Evolutionary conservation across 1,140 invertebrate genomes (phyloP), one percentile per base, ranked within the genome.

Genomic region (Eupeodes corollae): DNA sequence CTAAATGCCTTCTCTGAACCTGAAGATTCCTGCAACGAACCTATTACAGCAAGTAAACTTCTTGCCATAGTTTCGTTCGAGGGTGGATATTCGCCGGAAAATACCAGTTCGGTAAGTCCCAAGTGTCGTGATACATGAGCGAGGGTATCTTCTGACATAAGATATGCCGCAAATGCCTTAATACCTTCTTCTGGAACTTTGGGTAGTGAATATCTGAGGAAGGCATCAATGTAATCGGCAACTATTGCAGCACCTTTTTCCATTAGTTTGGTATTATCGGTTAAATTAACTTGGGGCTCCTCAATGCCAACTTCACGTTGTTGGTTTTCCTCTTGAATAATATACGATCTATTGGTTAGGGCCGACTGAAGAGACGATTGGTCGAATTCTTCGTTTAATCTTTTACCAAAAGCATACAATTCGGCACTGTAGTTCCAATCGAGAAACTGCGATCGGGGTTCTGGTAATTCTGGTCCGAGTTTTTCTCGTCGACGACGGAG

Each of bases 351-450:
- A 54, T 91, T 79, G 30, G 79, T 87, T 40, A 97, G 85, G 13
- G 89, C 88, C 61, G 75, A 75, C 46, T 80, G 73, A 19, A 97
- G 61, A 15, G 84, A 64, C 39, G 77, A 67, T 1, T 73, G 63
- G 49, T 88, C 71, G 60, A 96, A 89, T 9, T 84, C 73, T 73
- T 96, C 93, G n/a, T 82, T 79, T 11, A 96, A 69, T 37, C 93
- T 73, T 56, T 83, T 80, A 21, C 82, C 83, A 74, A 96, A 95
- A 5, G 90, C 86, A 74, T 75, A 94, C 14, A 95, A 48, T 72
- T 97, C 93, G 0, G 88, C 78, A 52, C 84, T 76, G 63, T 90
- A 84, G 66, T 95, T 95, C 91, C 87, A 90, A 53, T 90, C 86
- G 11, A 84, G 45, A 58, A 75, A 88, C 31, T 72, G 72, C 30